Percentiles rank a stretch among this genome's conserved stretches.
These are phyloP conservation scores for Nemotelus pantherinus DNA, from an alignment of 2,888 invertebrate genomes.

Conservation along the genomic window DNA sequence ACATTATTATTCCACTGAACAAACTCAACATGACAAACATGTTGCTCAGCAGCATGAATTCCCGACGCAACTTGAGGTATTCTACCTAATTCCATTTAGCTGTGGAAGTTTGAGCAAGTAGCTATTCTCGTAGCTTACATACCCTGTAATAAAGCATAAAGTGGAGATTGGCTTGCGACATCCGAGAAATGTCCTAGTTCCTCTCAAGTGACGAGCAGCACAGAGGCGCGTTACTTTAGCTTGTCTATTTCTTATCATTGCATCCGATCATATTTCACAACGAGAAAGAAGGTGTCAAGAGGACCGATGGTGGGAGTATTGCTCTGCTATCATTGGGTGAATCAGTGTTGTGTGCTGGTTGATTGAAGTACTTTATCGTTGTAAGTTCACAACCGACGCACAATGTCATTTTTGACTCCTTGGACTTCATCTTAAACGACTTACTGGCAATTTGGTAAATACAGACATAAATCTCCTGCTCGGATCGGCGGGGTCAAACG, in stretches of 20 bases:
- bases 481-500: no score
- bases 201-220: not conserved
- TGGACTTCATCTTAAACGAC: constrained; percentile 22
- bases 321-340: not conserved
- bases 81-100: no score
- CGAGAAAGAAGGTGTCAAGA: not conserved
- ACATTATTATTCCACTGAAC: no score
- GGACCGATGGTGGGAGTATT: not conserved
- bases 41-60: no score
- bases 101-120: no score
- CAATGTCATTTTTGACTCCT: constrained; percentile 15
- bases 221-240: not conserved
- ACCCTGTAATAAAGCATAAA: not conserved
- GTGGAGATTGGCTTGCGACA: not conserved
- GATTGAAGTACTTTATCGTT: constrained; percentile 20
- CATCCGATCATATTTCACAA: constrained; percentile 3
- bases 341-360: not conserved
- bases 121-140: no score
- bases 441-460: constrained; percentile 19
- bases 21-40: no score
- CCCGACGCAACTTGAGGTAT: no score
- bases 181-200: not conserved
- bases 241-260: not conserved
- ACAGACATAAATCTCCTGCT: constrained; percentile 19
- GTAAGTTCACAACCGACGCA: constrained; percentile 1